Evolutionary conservation across 2,797 vertebrate genomes (phyloP).

Genomic region (Rhynchonycteris naso): DNA sequence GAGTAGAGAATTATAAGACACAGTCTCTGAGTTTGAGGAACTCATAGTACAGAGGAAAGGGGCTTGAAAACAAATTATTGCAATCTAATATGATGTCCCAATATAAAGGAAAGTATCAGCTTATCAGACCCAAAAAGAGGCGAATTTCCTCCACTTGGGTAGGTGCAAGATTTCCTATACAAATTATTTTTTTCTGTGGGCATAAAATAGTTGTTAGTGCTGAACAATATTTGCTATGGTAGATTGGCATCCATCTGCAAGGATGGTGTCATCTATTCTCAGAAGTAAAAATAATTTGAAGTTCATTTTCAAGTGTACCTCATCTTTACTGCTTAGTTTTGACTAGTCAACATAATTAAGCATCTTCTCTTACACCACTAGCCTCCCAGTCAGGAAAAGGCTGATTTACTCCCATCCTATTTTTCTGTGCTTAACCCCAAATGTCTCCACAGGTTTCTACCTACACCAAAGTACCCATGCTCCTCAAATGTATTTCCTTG

Average conservation of each 20-base stretch:
- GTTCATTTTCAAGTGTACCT: neutral
- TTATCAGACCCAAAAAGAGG: neutral
- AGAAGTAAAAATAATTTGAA: conserved; percentile 45
- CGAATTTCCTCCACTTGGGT: neutral
- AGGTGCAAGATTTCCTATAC: neutral
- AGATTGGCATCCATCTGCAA: neutral
- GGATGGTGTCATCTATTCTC: conserved; percentile 35
- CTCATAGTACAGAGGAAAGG: conserved; percentile 10
- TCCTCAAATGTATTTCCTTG: neutral
- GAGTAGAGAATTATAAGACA: conserved; percentile 33
- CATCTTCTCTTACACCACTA: neutral
- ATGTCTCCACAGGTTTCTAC: neutral
- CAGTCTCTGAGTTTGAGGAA: conserved; percentile 35
- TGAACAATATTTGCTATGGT: neutral
- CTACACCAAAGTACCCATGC: neutral
- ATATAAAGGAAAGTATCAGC: neutral
- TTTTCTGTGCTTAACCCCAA: neutral
- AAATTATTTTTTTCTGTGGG: neutral
- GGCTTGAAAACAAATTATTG: conserved; percentile 21
- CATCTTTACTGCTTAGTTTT: conserved; percentile 27
- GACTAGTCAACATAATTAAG: neutral
- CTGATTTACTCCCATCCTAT: neutral
- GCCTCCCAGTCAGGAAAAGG: neutral
- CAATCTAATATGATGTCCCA: neutral
- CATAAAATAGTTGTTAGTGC: conserved; percentile 35